Base-by-base conservation (phyloP, 2,113 vertebrate genomes). In the Felis chaus region DNA sequence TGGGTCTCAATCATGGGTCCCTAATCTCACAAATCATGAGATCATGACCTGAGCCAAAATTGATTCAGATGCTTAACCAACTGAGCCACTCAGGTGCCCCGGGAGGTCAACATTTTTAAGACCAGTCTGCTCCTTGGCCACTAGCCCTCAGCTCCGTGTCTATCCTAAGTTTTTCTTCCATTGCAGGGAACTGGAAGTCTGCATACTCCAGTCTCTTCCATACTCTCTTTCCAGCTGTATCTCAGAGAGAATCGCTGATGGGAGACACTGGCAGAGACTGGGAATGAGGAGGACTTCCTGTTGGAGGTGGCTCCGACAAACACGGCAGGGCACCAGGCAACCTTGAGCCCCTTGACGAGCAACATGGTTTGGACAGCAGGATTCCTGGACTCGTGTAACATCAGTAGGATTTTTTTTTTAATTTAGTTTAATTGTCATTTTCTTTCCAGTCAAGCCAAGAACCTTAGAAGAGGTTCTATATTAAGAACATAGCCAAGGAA, bases 391-490 rank as follows among this genome's bases (percentile, higher is more conserved):
- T 66, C 13, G 1, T 90, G 10, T 23, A 48, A 61, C 21, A 15
- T n/a, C 10, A 3, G 36, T 14, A 55, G 41, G 23, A 79, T 36
- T n/a, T 33, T 33, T 33, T 29, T 63, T n/a, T 36, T 5, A 78
- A 19, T 65, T 89, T 16, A 96, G 97, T 98, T 98, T 97, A 93
- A 53, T 63, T 88, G 97, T 53, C 39, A 85, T 61, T 99, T 98
- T 98, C 98, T 98, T 99, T 98, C 91, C 91, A 91, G 97, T 91
- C 91, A 97, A 74, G 73, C 81, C 89, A 98, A 91, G 95, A 88
- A 97, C 95, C 94, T 98, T 97, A 53, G 94, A 85, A 97, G 98
- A 95, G 81, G 83, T 94, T 96, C 14, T n/a, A 84, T 98, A 94
- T 78, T 90, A 95, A 97, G 93, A 21, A 89, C 36, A 68, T 48